phyloP scores from a whole-genome alignment of 2,888 invertebrate genomes.

The Temnothorax unifasciatus region DNA sequence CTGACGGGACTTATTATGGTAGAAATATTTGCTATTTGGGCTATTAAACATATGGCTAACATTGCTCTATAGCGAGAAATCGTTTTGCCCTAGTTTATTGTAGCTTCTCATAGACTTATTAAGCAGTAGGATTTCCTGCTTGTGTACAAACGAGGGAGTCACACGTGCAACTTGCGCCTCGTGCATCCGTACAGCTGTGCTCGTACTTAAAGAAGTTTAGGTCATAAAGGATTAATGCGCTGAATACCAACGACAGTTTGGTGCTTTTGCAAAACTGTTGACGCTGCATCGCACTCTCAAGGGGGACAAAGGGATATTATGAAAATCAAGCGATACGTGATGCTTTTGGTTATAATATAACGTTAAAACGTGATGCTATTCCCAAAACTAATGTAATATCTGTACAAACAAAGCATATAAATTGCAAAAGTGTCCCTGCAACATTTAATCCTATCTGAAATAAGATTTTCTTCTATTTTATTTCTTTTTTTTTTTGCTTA shows the following conservation, averaged over 20 bases:
- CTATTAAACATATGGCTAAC: background rate
- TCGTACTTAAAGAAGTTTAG: constrained; percentile 39
- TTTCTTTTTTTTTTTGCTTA: background rate
- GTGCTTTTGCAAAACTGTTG: constrained; percentile 20
- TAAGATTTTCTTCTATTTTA: background rate
- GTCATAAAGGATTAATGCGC: constrained; percentile 45
- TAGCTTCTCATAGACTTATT: constrained; percentile 28
- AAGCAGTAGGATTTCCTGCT: constrained; percentile 9
- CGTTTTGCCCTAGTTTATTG: constrained; percentile 35
- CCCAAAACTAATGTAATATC: background rate
- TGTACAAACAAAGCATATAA: background rate
- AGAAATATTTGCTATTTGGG: background rate
- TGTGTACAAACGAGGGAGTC: constrained; percentile 15
- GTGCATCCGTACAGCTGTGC: constrained; percentile 42
- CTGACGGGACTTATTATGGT: background rate
- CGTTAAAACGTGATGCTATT: background rate
- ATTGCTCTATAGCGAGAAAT: constrained; percentile 8
- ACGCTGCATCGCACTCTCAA: background rate
- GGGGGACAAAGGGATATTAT: constrained; percentile 14
- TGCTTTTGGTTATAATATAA: background rate
- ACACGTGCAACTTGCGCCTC: constrained; percentile 1
- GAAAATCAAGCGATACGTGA: constrained; percentile 9
- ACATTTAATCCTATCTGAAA: no score
- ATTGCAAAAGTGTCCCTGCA: background rate
- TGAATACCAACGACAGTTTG: constrained; percentile 40